Conservation (phyloP, 1,140 invertebrate species). For the Lucilia cuprina region DNA sequence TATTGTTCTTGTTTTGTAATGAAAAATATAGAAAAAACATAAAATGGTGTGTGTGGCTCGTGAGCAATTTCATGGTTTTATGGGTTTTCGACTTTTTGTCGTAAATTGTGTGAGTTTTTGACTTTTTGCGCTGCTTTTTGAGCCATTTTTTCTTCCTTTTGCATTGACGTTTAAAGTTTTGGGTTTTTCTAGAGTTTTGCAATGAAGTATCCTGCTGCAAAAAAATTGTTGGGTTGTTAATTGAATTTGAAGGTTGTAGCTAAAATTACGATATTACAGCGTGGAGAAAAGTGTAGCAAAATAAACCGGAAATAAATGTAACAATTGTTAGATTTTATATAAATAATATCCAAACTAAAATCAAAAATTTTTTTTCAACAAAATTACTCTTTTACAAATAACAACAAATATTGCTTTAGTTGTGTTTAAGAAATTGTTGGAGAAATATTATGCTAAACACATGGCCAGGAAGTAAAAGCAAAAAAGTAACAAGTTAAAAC, state of each 20-base stretch:
- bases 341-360: too few species aligned
- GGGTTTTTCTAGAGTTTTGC: background rate
- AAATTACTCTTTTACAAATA: background rate
- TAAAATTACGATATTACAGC: background rate
- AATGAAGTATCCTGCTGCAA: background rate
- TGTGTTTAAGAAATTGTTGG: background rate
- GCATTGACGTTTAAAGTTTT: background rate
- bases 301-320: background rate
- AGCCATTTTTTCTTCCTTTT: background rate
- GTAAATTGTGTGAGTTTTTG: too few species aligned
- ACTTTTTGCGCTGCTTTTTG: too few species aligned
- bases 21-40: background rate
- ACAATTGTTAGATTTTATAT: background rate
- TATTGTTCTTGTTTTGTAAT: background rate
- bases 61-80: conserved; percentile 37
- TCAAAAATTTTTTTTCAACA: background rate
- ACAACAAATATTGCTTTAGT: background rate
- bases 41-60: background rate
- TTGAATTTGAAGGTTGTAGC: background rate
- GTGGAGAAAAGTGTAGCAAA: background rate
- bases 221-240: background rate
- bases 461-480: background rate
- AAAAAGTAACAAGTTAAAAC: conserved; percentile 14
- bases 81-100: conserved; percentile 24
- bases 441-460: background rate